phyloP scores from a whole-genome alignment of 2,888 invertebrate genomes.

The Eucriotettix oculatus region DNA sequence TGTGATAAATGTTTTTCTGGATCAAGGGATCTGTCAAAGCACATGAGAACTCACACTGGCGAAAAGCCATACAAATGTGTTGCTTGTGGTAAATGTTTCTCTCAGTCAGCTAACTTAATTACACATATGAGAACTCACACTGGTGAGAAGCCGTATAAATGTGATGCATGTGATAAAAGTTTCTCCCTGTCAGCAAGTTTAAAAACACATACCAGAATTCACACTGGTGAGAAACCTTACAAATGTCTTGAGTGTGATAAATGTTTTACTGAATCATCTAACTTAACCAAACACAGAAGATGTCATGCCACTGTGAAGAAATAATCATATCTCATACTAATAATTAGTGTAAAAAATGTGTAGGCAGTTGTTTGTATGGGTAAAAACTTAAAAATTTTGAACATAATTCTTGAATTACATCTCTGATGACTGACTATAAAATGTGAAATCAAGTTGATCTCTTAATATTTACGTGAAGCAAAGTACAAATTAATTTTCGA shows the following conservation, averaged over 20 bases:
- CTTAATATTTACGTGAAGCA: too few relatives aligned
- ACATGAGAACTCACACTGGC: slow-evolving; percentile 10
- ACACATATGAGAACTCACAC: slow-evolving; percentile 1
- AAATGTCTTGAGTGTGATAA: background rate
- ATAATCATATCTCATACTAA: background rate
- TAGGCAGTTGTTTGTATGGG: too few relatives aligned
- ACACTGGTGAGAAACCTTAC: background rate
- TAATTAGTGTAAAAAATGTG: too few relatives aligned
- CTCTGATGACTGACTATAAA: too few relatives aligned
- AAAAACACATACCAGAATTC: background rate
- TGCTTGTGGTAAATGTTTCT: slow-evolving; percentile 8
- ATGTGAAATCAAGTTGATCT: too few relatives aligned
- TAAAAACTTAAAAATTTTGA: too few relatives aligned
- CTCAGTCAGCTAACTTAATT: slow-evolving; percentile 6
- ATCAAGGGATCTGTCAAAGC: slow-evolving; percentile 8
- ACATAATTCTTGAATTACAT: too few relatives aligned
- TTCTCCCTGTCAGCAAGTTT: background rate
- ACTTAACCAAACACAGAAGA: background rate
- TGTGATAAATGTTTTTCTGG: slow-evolving; percentile 10
- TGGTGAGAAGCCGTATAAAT: background rate
- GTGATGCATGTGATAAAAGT: background rate
- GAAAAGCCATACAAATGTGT: slow-evolving; percentile 9
- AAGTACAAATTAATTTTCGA: too few relatives aligned
- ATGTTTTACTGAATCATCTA: background rate
- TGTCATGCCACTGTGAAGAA: background rate